Evolutionary conservation across 2,113 vertebrate genomes (phyloP).

Genomic region (Dicentrarchus labrax): DNA sequence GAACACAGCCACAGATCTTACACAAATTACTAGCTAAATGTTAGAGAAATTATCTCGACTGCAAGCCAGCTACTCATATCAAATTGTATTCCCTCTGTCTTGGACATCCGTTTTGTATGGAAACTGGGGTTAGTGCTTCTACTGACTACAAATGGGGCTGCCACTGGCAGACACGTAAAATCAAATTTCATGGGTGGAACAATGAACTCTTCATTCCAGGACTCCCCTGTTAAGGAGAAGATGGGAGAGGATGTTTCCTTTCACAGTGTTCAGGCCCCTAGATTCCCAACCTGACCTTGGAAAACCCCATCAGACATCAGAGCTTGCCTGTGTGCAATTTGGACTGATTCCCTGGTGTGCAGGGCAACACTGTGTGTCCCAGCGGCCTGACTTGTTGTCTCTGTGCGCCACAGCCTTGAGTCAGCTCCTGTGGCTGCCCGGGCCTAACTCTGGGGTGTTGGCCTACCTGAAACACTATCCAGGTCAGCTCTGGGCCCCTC

Average conservation of each 20-base stretch:
- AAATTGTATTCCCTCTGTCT: slow-evolving; percentile 31
- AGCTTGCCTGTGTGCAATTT: slow-evolving; percentile 67
- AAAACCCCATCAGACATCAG: slow-evolving; percentile 76
- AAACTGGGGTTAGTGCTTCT: slow-evolving; percentile 29
- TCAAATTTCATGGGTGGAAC: slow-evolving; percentile 68
- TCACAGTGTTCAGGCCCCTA: slow-evolving; percentile 38
- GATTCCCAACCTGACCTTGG: slow-evolving; percentile 70
- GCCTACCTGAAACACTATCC: slow-evolving; percentile 82
- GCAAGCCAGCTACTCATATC: slow-evolving; percentile 21
- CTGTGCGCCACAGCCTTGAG: slow-evolving; percentile 76
- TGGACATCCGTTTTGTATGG: slow-evolving; percentile 27
- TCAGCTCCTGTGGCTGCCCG: slow-evolving; percentile 64
- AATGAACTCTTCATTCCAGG: slow-evolving; percentile 65
- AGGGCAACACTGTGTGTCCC: slow-evolving; percentile 63
- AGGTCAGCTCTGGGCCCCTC: slow-evolving; percentile 78
- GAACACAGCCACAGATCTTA: slow-evolving; percentile 4
- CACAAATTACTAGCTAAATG: background rate
- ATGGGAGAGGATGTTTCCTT: slow-evolving; percentile 66
- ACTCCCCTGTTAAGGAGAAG: slow-evolving; percentile 50
- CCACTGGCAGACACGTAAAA: slow-evolving; percentile 57
- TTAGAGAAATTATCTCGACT: background rate
- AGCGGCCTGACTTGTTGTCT: slow-evolving; percentile 68
- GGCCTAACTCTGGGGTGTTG: slow-evolving; percentile 57
- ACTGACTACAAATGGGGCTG: slow-evolving; percentile 28
- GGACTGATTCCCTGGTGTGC: slow-evolving; percentile 66